Percentiles rank a stretch among this genome's conserved stretches.
These are phyloP conservation scores for Drosophila subpulchrella DNA, from an alignment of 1,140 invertebrate species.

Conservation along the genomic window DNA sequence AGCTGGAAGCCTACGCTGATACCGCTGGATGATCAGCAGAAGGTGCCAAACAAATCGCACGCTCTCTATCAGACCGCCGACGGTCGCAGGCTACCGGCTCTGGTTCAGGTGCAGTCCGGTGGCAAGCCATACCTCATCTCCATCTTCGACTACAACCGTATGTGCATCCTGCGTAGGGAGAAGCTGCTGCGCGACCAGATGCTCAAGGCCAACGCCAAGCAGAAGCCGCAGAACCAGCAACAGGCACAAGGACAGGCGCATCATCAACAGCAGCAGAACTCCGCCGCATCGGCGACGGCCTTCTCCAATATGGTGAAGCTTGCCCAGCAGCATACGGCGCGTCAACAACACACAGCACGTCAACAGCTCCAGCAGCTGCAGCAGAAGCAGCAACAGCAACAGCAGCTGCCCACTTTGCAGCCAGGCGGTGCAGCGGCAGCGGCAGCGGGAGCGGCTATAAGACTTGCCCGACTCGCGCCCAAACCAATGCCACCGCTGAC, in stretches of 20 bases:
- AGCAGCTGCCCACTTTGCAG: constrained; percentile 42
- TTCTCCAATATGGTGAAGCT: constrained; percentile 43
- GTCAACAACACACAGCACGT: constrained; percentile 44
- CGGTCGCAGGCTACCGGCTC: constrained; percentile 85
- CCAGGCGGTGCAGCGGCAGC: constrained; percentile 32
- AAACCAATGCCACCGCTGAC: constrained; percentile 62
- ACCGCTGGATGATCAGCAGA: constrained; percentile 86
- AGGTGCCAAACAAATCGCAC: constrained; percentile 84
- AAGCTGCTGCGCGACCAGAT: constrained; percentile 87
- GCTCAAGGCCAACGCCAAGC: constrained; percentile 79
- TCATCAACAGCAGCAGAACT: constrained; percentile 29
- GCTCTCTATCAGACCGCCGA: constrained; percentile 86
- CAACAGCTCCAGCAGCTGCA: constrained; percentile 48
- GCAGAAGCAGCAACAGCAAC: constrained; percentile 35
- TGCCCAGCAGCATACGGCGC: constrained; percentile 41
- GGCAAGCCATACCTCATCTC: constrained; percentile 89
- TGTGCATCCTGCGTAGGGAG: constrained; percentile 88
- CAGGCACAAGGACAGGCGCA: constrained; percentile 31
- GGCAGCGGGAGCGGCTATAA: not conserved
- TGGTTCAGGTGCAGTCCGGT: constrained; percentile 88
- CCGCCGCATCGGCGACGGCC: constrained; percentile 13
- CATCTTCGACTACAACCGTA: constrained; percentile 89
- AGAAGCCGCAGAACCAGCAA: constrained; percentile 48
- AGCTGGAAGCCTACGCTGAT: constrained; percentile 89
- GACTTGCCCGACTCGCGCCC: constrained; percentile 52